phyloP scores from a whole-genome alignment of 2,888 invertebrate species.

The Hydriomena furcata region DNA sequence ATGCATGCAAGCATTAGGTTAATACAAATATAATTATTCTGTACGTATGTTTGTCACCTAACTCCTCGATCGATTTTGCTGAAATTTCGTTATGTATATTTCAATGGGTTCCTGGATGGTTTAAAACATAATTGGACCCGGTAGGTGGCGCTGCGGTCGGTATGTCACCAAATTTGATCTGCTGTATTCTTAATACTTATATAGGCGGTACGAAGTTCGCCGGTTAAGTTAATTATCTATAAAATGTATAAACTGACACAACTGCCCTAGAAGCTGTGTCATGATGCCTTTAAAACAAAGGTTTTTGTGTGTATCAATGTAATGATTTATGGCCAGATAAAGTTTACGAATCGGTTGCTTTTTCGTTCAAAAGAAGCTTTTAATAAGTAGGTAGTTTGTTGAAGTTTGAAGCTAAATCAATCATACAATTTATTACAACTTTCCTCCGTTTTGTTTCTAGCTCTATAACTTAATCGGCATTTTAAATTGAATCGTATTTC shows the following conservation, averaged over 20 bases:
- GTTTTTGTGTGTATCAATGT: constrained; percentile 38
- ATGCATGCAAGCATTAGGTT: too few relatives aligned
- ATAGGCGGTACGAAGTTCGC: too few relatives aligned
- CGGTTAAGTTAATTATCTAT: too few relatives aligned
- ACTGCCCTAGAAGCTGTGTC: constrained; percentile 4
- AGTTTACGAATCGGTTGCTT: constrained; percentile 42
- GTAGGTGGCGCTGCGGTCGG: too few relatives aligned
- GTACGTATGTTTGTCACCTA: too few relatives aligned
- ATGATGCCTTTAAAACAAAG: constrained; percentile 43
- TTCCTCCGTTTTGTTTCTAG: constrained; percentile 10
- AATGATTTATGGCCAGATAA: constrained; percentile 46
- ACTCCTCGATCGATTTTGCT: too few relatives aligned
- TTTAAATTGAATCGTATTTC: not conserved
- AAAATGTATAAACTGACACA: not conserved
- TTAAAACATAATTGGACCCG: too few relatives aligned
- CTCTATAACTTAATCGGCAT: constrained; percentile 1
- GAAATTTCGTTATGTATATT: too few relatives aligned
- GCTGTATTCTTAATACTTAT: too few relatives aligned
- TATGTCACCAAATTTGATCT: too few relatives aligned
- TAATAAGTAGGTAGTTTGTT: constrained; percentile 23
- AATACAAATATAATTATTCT: too few relatives aligned
- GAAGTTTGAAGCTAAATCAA: constrained; percentile 17
- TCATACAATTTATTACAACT: constrained; percentile 26
- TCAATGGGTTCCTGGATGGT: too few relatives aligned
- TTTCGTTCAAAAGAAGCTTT: constrained; percentile 35